Base-by-base conservation (phyloP, 2,113 vertebrate species). In the Oplegnathus fasciatus region DNA sequence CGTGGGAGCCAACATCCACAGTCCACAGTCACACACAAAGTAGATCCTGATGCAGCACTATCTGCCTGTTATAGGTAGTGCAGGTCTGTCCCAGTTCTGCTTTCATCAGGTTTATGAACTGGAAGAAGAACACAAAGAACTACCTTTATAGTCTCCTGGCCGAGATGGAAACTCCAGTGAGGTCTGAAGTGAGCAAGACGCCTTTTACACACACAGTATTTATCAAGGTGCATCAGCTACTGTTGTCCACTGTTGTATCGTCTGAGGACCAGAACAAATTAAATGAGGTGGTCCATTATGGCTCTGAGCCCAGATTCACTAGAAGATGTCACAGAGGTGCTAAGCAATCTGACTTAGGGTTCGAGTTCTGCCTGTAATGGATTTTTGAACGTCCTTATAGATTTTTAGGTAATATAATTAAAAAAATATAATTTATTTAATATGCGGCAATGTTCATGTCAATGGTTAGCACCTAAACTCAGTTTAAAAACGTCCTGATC, bases 101-200 rank as follows among this genome's bases (percentile, higher is more conserved):
- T 80, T 85, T 73, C 54, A 42, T 88, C 66, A 55, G 69, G 68
- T 20, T 62, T 75, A 84, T 48, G 26, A 67, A 60, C 50, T 75
- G 42, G 68, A 81, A 79, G 68, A 78, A 78, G 57, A 82, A 65
- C 75, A 80, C 26, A 82, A 46, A 83, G 58, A n/a, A 58, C 37
- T 22, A 24, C 48, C 13, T 69, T 58, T 54, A 69, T 57, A n/a
- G 54, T 67, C 54, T 44, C 10, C 42, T 30, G 24, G 28, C 44
- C 28, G 14, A 3, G 55, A 70, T 30, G 37, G 48, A 67, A 78
- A 37, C 50, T 75, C 57, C 40, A 42, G 34, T 65, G 34, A 57
- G 64, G 17, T 52, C 75, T 75, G 37, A 44, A 52, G 40, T 65
- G 72, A 48, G 37, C 54, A 64, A 30, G 11, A 58, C 40, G 32